Conservation (phyloP, 2,888 invertebrate species). For the Lithophane semibrunnea region DNA sequence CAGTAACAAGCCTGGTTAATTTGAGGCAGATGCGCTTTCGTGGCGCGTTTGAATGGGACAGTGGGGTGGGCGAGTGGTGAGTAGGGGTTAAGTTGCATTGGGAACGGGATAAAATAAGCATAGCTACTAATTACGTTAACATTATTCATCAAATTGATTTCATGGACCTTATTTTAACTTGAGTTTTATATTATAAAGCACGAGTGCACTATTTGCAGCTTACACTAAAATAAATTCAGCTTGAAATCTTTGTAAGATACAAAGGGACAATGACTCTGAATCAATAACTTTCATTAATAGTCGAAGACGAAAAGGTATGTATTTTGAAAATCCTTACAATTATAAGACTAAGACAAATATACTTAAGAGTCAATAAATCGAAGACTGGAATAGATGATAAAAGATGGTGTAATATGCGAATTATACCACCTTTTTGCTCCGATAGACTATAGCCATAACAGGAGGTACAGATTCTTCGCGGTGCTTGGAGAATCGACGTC, state of each 20-base stretch:
- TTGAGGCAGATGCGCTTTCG: constrained; percentile 76
- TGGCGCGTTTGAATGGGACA: constrained; percentile 71
- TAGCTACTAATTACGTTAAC: not conserved
- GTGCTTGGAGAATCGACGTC: not conserved
- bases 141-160: not conserved
- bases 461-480: not conserved
- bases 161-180: not conserved
- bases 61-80: constrained; percentile 27
- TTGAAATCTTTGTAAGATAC: not conserved
- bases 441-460: not conserved
- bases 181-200: not conserved
- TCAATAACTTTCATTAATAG: not conserved
- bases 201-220: not conserved
- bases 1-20: constrained; percentile 75
- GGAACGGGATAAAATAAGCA: not conserved
- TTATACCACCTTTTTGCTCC: not conserved
- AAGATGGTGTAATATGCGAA: too few relatives aligned
- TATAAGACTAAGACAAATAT: too few relatives aligned
- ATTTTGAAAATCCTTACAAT: not conserved
- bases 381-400: too few relatives aligned
- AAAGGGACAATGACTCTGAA: not conserved
- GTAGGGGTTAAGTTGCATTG: not conserved
- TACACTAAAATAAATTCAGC: not conserved
- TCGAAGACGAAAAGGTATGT: not conserved
- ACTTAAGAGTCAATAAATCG: too few relatives aligned